These are phyloP conservation scores for Melipona quadrifasciata DNA, from an alignment of 1,140 invertebrate genomes.

Conservation along the genomic window DNA sequence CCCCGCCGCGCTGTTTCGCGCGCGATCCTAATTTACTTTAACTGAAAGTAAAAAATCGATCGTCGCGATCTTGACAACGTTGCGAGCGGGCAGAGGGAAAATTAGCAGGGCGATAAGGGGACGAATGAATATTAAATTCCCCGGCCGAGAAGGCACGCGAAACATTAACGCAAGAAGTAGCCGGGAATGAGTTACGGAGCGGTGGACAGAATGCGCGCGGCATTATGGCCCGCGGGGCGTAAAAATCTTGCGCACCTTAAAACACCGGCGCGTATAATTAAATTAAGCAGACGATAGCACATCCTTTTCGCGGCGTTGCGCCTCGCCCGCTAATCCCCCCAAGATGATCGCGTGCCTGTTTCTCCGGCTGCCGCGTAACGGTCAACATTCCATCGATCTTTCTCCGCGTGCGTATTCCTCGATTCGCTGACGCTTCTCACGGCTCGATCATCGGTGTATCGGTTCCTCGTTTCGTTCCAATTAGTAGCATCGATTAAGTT, in stretches of 20 bases:
- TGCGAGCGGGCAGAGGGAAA: not conserved
- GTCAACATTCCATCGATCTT: conserved; percentile 37
- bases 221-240: conserved; percentile 63
- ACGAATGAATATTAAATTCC: conserved; percentile 55
- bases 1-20: not conserved
- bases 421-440: not conserved
- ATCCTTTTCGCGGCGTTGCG: conserved; percentile 24
- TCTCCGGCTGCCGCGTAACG: not conserved
- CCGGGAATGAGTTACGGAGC: conserved; percentile 42
- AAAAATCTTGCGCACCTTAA: conserved; percentile 75
- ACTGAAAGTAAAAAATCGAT: no score
- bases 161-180: conserved; percentile 39
- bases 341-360: conserved; percentile 8
- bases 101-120: conserved; percentile 26
- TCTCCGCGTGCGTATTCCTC: not conserved
- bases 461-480: not conserved
- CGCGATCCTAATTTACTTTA: no score
- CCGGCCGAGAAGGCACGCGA: conserved; percentile 38
- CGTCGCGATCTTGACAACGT: not conserved
- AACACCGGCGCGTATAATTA: conserved; percentile 53
- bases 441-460: not conserved
- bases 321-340: conserved; percentile 3
- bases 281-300: conserved; percentile 62
- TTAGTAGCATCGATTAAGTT: not conserved
- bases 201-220: conserved; percentile 29